These are phyloP conservation scores for Craniophora ligustri DNA, from an alignment of 2,888 invertebrate genomes.

Conservation along the genomic window DNA sequence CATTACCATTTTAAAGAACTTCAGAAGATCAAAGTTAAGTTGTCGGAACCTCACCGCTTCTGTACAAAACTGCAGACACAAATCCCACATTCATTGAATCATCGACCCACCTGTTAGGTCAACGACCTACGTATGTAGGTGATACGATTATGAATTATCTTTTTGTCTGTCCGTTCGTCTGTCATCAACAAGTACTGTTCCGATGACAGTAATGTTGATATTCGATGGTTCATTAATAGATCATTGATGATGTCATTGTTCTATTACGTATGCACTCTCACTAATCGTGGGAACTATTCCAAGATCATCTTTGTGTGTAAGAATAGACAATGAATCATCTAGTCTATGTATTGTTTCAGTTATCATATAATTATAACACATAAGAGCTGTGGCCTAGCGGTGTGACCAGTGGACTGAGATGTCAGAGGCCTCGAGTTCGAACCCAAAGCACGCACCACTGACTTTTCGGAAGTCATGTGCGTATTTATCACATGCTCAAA, in stretches of 20 bases:
- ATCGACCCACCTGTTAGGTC: slow-evolving; percentile 29
- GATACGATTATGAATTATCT: slow-evolving; percentile 32
- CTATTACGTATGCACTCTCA: slow-evolving; percentile 22
- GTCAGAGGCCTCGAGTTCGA: too few relatives aligned
- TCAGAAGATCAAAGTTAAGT: too few relatives aligned
- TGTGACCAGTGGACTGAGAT: too few relatives aligned
- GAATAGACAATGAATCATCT: not conserved
- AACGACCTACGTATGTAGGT: slow-evolving; percentile 31
- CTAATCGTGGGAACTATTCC: slow-evolving; percentile 16
- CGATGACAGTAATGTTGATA: slow-evolving; percentile 16
- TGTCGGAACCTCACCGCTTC: not conserved
- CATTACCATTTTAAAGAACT: too few relatives aligned
- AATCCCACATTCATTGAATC: slow-evolving; percentile 25
- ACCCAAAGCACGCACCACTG: too few relatives aligned
- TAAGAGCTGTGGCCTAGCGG: not conserved
- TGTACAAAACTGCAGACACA: slow-evolving; percentile 8
- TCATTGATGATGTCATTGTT: slow-evolving; percentile 6
- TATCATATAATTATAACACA: not conserved
- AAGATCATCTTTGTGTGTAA: slow-evolving; percentile 10
- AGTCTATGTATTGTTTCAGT: not conserved
- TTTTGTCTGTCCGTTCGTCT: slow-evolving; percentile 24
- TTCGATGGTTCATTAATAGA: slow-evolving; percentile 15
- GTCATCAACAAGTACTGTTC: slow-evolving; percentile 4
- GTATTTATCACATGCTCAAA: too few relatives aligned
- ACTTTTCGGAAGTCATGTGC: too few relatives aligned